Conservation (phyloP, 2,888 invertebrate genomes). For the Dastarcus helophoroides region DNA sequence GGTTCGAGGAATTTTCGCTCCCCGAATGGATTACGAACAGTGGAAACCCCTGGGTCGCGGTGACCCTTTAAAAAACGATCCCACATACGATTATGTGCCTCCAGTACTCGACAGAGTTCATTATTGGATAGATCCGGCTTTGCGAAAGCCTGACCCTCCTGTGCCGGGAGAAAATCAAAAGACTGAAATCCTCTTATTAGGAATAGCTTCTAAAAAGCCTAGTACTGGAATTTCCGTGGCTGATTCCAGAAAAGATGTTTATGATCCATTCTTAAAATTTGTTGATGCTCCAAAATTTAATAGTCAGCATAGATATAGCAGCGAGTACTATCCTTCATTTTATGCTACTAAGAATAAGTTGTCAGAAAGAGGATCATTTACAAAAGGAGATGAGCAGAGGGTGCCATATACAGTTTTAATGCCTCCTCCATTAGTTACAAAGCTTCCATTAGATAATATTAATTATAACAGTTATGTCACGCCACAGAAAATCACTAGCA, state of each 20-base stretch:
- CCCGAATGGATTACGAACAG: constrained; percentile 72
- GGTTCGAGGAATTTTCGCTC: constrained; percentile 46
- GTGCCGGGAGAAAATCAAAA: constrained; percentile 42
- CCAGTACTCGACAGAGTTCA: constrained; percentile 68
- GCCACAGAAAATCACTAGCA: constrained; percentile 6
- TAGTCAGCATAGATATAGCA: constrained; percentile 31
- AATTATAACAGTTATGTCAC: too few relatives aligned
- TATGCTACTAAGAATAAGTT: constrained; percentile 27
- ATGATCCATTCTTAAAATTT: constrained; percentile 39
- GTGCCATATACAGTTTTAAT: constrained; percentile 56
- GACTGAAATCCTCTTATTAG: constrained; percentile 57
- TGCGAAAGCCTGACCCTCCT: constrained; percentile 44
- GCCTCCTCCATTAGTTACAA: constrained; percentile 47
- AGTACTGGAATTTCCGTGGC: constrained; percentile 39
- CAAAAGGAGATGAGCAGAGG: constrained; percentile 39
- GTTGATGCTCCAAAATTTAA: constrained; percentile 39
- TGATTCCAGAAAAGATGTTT: constrained; percentile 32
- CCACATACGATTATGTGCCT: constrained; percentile 76
- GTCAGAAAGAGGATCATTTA: constrained; percentile 17
- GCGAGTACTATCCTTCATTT: constrained; percentile 33
- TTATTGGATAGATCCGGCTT: constrained; percentile 64
- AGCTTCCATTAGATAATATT: too few relatives aligned
- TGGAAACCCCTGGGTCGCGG: constrained; percentile 77
- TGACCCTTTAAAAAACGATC: constrained; percentile 72
- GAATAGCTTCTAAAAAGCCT: constrained; percentile 57